These are phyloP conservation scores for Odocoileus hemionus DNA, from an alignment of 2,113 vertebrate genomes.

Conservation along the genomic window DNA sequence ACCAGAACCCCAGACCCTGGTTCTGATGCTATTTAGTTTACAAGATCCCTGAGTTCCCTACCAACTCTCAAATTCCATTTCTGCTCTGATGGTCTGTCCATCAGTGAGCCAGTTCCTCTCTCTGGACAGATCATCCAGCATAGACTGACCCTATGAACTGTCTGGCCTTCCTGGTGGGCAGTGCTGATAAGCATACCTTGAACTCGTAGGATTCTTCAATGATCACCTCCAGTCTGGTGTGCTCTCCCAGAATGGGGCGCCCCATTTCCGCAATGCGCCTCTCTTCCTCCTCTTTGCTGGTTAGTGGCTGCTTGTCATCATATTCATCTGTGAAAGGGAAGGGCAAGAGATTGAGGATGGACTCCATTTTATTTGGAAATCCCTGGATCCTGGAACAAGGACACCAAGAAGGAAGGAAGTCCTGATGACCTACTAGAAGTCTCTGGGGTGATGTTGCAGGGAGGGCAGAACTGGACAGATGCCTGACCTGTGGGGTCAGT, in stretches of 20 bases:
- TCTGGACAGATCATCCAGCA: not conserved
- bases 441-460: not conserved
- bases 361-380: not conserved
- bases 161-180: not conserved
- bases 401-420: not conserved
- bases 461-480: not conserved
- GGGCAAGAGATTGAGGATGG: not conserved
- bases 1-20: not conserved
- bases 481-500: not conserved
- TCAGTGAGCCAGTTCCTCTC: not conserved
- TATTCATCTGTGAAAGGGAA: slow-evolving; percentile 84
- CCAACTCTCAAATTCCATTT: not conserved
- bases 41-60: not conserved
- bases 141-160: not conserved
- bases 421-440: not conserved
- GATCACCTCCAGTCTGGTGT: slow-evolving; percentile 89
- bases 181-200: slow-evolving; percentile 82
- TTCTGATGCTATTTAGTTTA: not conserved
- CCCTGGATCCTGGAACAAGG: not conserved
- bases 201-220: slow-evolving; percentile 99
- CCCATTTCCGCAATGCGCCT: slow-evolving; percentile 92
- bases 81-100: not conserved
- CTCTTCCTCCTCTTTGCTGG: slow-evolving; percentile 92
- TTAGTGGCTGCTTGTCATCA: slow-evolving; percentile 83
- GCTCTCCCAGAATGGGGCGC: slow-evolving; percentile 90